These are phyloP conservation scores for Hippasteria phrygiana DNA, from an alignment of 53 echinoderm and acorn worm species.

Conservation along the genomic window DNA sequence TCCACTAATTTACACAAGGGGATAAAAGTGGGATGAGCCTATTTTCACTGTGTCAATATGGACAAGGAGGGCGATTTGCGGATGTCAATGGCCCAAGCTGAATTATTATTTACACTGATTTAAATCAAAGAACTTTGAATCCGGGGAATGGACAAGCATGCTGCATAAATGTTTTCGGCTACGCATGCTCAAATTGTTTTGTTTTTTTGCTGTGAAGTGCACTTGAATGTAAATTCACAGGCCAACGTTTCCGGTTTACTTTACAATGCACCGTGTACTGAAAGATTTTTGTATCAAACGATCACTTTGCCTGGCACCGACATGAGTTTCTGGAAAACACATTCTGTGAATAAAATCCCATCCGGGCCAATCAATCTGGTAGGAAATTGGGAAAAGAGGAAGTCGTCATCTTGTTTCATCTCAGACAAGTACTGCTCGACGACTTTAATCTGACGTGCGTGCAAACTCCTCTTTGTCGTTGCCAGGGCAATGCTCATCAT, in stretches of 20 bases:
- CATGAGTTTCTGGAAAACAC: background rate
- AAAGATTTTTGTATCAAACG: background rate
- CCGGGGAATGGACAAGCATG: too few species aligned
- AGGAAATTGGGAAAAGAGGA: background rate
- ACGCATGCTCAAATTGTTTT: too few species aligned
- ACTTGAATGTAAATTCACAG: too few species aligned
- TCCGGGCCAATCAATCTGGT: background rate
- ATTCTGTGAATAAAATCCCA: background rate
- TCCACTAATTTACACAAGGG: too few species aligned
- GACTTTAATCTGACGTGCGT: background rate
- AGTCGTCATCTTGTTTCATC: background rate
- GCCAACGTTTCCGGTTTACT: background rate
- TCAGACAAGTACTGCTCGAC: background rate
- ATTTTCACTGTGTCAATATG: too few species aligned
- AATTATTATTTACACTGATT: too few species aligned
- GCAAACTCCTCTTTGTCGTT: background rate
- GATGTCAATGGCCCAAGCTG: too few species aligned
- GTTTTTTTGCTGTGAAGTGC: too few species aligned
- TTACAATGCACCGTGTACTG: background rate
- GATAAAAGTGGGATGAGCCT: too few species aligned
- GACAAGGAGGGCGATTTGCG: too few species aligned
- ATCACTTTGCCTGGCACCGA: background rate
- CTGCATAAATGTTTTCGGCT: too few species aligned
- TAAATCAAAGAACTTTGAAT: too few species aligned
- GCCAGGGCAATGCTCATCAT: constrained; percentile 21